Base-by-base conservation (phyloP, 2,113 vertebrate genomes). In the Polypterus senegalus region DNA sequence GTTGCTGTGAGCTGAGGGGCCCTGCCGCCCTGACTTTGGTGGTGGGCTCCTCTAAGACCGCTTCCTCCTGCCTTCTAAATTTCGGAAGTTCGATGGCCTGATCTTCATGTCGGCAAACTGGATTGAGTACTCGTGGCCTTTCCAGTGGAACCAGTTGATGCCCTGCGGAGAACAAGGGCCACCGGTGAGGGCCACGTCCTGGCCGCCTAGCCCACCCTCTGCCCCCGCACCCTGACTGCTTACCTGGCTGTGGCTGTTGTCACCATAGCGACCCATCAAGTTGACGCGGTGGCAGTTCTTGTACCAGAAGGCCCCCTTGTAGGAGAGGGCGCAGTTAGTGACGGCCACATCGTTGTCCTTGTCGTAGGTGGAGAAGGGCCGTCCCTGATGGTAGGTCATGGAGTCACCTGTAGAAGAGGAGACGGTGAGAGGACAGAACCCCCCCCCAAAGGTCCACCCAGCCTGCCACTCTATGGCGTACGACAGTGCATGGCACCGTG, bases 81-180 rank as follows among this genome's bases (percentile, higher is more conserved):
- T 95, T 70, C 92, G 82, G 81, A 98, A 97, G 83, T 89, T 97
- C 73, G 89, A 86, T 1, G 96, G 93, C 71, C 96, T 85, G 73
- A 99, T 77, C 76, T 98, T 99, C 96, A 99, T 99, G 80, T 98
- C 96, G 0, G 93, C 95, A 47, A 95, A 98, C 78, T 93, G 86
- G 48, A 99, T 91, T 3, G 96, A 99, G 51, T 97, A 84, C 66
- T 99, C 93, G 0, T 98, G 95, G 64, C 96, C 96, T 72, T 98
- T 99, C 95, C 95, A 97, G 71, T 98, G 95, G 88, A 94, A 98
- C 96, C 96, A 98, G 84, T 98, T 99, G 10, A 99, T 83, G 0
- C 96, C 96, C 96, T 99, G 71, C 51, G 45, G 54, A n/a, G 54
- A 57, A 49, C 10, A 49, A n/a, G 60, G 7, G 47, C 27, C 27